Conservation (phyloP, 2,797 vertebrate genomes). For the Hypotaenidia philippensis region DNA sequence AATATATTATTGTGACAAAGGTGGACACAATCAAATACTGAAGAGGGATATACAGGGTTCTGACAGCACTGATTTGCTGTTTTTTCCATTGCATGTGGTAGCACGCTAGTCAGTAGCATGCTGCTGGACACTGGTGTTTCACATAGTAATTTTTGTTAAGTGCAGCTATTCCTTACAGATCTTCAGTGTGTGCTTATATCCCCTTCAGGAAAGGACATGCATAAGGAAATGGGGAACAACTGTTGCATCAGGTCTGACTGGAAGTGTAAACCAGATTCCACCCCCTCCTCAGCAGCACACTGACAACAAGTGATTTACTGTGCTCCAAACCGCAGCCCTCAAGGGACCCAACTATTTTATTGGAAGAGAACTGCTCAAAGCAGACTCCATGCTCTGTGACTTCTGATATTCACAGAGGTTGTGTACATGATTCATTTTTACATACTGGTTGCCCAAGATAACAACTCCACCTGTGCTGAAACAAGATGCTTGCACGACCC, state of each 20-base stretch:
- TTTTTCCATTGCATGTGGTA: not conserved
- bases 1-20: not conserved
- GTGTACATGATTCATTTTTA: not conserved
- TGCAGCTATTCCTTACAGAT: not conserved
- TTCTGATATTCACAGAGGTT: fast-evolving
- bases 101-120: not conserved
- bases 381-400: not conserved
- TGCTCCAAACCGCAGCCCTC: not conserved
- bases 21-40: not conserved
- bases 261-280: not conserved
- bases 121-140: not conserved
- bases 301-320: not conserved
- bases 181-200: not conserved
- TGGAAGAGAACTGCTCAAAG: not conserved
- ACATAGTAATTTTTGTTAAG: not conserved
- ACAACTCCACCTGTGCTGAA: not conserved
- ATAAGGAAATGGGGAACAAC: not conserved
- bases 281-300: not conserved
- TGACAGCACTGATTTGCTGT: not conserved
- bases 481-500: not conserved
- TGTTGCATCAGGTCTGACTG: not conserved
- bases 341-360: not conserved
- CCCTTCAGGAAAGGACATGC: not conserved
- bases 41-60: not conserved
- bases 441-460: not conserved